phyloP scores from a whole-genome alignment of 2,797 vertebrate species.

The Sebastolobus altivelis region DNA sequence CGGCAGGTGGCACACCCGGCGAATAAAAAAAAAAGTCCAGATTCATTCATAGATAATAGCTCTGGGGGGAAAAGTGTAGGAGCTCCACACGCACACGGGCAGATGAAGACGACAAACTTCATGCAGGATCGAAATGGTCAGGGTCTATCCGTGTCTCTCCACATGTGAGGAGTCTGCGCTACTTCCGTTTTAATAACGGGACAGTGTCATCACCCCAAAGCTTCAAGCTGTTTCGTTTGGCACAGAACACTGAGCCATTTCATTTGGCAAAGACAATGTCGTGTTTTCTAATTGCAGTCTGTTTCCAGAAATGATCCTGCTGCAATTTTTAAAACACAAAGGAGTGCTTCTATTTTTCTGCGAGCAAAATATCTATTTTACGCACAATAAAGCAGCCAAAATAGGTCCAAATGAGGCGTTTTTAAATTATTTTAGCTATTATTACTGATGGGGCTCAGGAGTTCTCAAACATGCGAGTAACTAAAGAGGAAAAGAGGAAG shows the following conservation, averaged over 20 bases:
- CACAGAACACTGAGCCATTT: constrained; percentile 20
- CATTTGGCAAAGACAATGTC: constrained; percentile 29
- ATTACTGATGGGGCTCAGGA: background rate
- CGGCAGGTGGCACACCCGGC: constrained; percentile 84
- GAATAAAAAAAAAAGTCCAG: constrained; percentile 41
- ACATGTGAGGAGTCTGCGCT: background rate
- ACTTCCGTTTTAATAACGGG: constrained; percentile 19
- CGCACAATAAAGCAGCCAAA: background rate
- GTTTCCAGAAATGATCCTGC: constrained; percentile 22
- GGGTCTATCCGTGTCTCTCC: background rate
- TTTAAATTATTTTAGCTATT: background rate
- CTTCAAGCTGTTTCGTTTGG: constrained; percentile 41
- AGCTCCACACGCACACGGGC: background rate
- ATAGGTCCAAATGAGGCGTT: background rate
- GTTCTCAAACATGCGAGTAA: background rate
- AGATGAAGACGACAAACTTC: background rate
- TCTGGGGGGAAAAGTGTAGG: background rate
- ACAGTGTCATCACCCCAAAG: constrained; percentile 17
- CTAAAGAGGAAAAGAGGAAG: background rate
- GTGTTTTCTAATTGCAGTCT: constrained; percentile 23
- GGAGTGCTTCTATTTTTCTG: background rate
- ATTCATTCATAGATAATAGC: constrained; percentile 66
- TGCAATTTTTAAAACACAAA: background rate
- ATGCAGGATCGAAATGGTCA: constrained; percentile 6
- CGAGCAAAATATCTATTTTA: background rate